Conservation (phyloP, 2,888 invertebrate species). For the Cremastinae sp. region DNA sequence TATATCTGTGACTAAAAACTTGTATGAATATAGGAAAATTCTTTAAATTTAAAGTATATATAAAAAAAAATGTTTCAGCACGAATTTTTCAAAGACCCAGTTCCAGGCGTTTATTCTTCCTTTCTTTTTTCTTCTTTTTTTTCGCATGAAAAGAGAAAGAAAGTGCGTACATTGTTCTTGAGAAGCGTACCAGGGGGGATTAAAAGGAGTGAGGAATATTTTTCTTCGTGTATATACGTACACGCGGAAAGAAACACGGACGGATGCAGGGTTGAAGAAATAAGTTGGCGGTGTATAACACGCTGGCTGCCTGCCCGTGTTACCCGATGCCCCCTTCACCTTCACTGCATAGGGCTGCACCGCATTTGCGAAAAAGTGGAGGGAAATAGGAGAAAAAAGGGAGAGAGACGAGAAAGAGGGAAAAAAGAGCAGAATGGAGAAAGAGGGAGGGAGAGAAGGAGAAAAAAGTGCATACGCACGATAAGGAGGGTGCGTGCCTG, state of each 20-base stretch:
- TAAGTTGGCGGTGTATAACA: constrained; percentile 55
- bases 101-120: too few species aligned
- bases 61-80: background rate
- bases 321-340: constrained; percentile 80
- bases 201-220: too few species aligned
- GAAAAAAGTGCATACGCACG: constrained; percentile 77
- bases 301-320: constrained; percentile 75
- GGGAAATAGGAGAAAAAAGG: constrained; percentile 34
- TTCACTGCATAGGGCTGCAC: constrained; percentile 77
- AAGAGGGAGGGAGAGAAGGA: constrained; percentile 27
- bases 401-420: constrained; percentile 72
- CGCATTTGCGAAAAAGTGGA: constrained; percentile 51
- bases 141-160: too few species aligned
- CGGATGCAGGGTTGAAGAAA: constrained; percentile 56
- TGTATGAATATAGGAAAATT: too few species aligned
- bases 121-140: too few species aligned
- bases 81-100: too few species aligned
- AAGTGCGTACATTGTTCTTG: too few species aligned
- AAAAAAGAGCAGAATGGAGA: too few species aligned
- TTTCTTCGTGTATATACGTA: too few species aligned
- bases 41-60: too few species aligned
- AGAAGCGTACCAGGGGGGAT: too few species aligned
- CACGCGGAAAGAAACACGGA: background rate
- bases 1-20: too few species aligned
- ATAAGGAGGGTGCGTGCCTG: constrained; percentile 64